Conservation (phyloP, 2,888 invertebrate genomes). For the Hyalella azteca region DNA sequence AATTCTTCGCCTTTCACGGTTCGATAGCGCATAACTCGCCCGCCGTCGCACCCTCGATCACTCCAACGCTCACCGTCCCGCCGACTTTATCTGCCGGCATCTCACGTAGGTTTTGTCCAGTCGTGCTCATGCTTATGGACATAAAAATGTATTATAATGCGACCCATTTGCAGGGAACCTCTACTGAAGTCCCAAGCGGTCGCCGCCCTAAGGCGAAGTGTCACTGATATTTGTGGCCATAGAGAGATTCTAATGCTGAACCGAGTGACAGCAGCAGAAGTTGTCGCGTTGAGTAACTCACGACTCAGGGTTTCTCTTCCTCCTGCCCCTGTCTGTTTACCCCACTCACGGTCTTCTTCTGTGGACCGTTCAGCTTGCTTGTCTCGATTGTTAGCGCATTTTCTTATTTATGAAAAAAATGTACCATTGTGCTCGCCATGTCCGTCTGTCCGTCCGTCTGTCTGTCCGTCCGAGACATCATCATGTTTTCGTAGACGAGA, state of each 20-base stretch:
- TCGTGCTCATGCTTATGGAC: constrained; percentile 23
- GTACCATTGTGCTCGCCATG: too few relatives aligned
- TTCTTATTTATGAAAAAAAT: too few relatives aligned
- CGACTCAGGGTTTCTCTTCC: not conserved
- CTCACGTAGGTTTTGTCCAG: constrained; percentile 22
- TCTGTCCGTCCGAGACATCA: too few relatives aligned
- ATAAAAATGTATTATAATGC: constrained; percentile 22
- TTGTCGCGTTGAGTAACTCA: constrained; percentile 12
- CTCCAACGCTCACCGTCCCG: not conserved
- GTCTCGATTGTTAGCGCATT: too few relatives aligned
- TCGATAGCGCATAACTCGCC: constrained; percentile 25
- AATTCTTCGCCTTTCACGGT: constrained; percentile 31
- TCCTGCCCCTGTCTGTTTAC: not conserved
- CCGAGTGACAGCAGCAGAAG: constrained; percentile 6
- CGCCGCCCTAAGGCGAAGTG: constrained; percentile 1
- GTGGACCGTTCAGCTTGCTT: too few relatives aligned
- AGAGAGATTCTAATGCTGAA: not conserved
- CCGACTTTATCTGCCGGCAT: constrained; percentile 24
- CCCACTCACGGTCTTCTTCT: not conserved
- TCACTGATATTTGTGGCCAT: constrained; percentile 14
- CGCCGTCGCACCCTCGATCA: not conserved
- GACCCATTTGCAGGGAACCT: constrained; percentile 8
- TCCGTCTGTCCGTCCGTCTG: too few relatives aligned
- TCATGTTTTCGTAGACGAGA: too few relatives aligned
- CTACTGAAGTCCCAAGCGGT: not conserved